Evolutionary conservation across 2,797 vertebrate genomes (phyloP).

Genomic region (Discoglossus pictus): DNA sequence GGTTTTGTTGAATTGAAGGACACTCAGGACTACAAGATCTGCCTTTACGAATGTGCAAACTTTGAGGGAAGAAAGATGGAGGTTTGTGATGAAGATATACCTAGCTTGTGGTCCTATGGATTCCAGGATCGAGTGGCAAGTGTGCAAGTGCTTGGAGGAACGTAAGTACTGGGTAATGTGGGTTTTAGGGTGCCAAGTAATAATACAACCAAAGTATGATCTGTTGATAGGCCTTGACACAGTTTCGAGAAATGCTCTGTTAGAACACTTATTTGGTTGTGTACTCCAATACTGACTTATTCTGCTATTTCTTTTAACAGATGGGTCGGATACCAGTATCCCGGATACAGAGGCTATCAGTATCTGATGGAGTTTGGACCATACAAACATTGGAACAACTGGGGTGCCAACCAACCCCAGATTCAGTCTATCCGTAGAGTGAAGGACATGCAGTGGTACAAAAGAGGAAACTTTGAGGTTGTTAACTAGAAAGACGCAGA

Average conservation of each 20-base stretch:
- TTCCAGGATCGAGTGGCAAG: conserved; percentile 82
- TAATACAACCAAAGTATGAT: no score
- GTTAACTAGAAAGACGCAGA: conserved; percentile 44
- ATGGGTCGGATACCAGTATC: conserved; percentile 85
- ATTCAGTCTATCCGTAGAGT: conserved; percentile 82
- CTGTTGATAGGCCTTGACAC: no score
- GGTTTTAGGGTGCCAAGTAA: no score
- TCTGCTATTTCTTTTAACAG: conserved; percentile 55
- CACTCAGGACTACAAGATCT: conserved; percentile 81
- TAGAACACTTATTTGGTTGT: no score
- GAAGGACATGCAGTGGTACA: conserved; percentile 82
- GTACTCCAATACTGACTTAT: not conserved
- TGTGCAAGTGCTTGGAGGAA: conserved; percentile 81
- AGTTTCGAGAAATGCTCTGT: no score
- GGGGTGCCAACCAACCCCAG: conserved; percentile 78
- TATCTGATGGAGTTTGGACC: conserved; percentile 77
- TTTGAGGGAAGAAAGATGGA: conserved; percentile 87
- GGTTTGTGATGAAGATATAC: conserved; percentile 82
- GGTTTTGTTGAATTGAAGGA: conserved; percentile 67
- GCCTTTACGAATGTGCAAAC: conserved; percentile 75
- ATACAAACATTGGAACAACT: conserved; percentile 83
- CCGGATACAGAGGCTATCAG: conserved; percentile 83
- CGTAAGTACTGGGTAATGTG: conserved; percentile 70
- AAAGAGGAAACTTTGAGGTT: conserved; percentile 78
- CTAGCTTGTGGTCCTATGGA: conserved; percentile 82